A percentile compares a stretch with the other conserved stretches of the same genome.
Conservation (phyloP, 2,888 invertebrate genomes). For the Oxyteleia sp. region DNA sequence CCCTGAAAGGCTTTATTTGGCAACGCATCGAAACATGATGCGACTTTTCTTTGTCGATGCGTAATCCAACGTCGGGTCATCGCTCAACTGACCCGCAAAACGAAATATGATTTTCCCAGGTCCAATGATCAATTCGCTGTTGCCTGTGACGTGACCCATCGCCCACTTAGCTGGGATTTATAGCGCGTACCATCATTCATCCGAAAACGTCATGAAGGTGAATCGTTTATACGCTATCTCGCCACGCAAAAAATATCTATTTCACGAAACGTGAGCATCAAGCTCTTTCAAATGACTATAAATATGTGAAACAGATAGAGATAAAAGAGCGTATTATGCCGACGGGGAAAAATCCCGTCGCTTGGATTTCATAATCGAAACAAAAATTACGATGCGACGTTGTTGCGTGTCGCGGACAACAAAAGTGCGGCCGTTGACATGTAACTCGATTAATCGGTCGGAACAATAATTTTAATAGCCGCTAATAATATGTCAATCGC, state of each 20-base stretch:
- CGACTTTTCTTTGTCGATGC: conserved; percentile 53
- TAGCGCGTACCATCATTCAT: conserved; percentile 66
- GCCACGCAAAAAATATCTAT: conserved; percentile 64
- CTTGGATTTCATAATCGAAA: not conserved
- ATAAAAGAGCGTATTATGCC: conserved; percentile 42
- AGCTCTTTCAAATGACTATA: conserved; percentile 55
- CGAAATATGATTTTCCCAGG: conserved; percentile 69
- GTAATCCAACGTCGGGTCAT: conserved; percentile 56
- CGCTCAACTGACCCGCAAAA: conserved; percentile 62
- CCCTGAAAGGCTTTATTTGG: no score
- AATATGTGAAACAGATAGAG: conserved; percentile 47
- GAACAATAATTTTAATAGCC: not conserved
- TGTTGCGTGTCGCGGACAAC: no score
- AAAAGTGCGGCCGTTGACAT: no score
- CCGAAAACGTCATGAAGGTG: conserved; percentile 66
- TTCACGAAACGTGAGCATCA: conserved; percentile 47
- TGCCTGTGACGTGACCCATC: conserved; percentile 63
- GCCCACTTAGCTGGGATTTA: conserved; percentile 72
- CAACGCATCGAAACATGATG: conserved; percentile 17
- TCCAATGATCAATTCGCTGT: conserved; percentile 68
- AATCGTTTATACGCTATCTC: conserved; percentile 68
- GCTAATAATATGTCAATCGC: no score
- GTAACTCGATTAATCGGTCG: not conserved
- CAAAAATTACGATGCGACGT: no score
- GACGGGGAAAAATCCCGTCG: conserved; percentile 12